Evolutionary conservation across 2,797 vertebrate species (phyloP).

Genomic region (Pteropus rufus): DNA sequence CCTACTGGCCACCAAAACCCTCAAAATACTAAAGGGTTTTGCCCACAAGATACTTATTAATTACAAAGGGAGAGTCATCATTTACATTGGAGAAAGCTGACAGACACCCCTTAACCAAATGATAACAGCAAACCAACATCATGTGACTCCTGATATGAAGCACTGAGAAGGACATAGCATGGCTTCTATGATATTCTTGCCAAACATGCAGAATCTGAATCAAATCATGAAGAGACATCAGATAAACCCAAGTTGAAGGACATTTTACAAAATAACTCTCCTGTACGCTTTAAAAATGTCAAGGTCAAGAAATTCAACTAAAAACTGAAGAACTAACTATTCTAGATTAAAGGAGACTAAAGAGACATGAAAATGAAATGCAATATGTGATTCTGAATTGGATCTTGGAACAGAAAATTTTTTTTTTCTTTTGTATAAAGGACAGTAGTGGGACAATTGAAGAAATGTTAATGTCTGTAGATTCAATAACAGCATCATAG

Average conservation of each 20-base stretch:
- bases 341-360: conserved; percentile 8
- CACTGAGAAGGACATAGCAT: neutral
- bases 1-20: neutral
- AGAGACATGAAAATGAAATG: neutral
- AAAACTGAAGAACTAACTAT: neutral
- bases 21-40: conserved; percentile 1
- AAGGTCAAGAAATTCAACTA: conserved; percentile 4
- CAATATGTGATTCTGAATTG: conserved; percentile 23
- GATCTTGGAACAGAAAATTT: neutral
- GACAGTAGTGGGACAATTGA: neutral
- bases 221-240: neutral
- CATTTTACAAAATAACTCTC: neutral
- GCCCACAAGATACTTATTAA: neutral
- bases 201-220: neutral
- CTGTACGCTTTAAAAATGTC: neutral
- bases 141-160: neutral
- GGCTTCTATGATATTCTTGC: neutral
- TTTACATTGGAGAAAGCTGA: neutral
- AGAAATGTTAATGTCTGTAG: conserved; percentile 19
- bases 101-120: neutral
- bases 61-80: neutral
- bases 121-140: neutral
- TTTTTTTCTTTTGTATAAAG: conserved; percentile 21
- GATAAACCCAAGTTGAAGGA: neutral
- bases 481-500: neutral